Base-by-base conservation (phyloP, 2,888 invertebrate species). In the Entomobrya multifasciata region DNA sequence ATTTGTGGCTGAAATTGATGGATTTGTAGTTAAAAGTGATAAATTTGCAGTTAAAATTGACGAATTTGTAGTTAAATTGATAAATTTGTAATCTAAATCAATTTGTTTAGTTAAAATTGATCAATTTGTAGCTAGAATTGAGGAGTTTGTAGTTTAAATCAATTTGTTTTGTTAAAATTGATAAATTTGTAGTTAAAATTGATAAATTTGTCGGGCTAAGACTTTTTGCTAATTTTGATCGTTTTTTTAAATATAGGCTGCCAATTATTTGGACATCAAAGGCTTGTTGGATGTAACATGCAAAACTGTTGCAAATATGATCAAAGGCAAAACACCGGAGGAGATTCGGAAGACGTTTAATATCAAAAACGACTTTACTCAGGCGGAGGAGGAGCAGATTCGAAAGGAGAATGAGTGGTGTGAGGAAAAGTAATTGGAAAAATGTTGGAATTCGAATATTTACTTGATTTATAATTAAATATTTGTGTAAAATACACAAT, bases 261-360 rank as follows among this genome's bases (percentile, higher is more conserved):
- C 99, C 8, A 99, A 99, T 93, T 99, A 99, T 92, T 94, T 99
- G 92, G 98, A 99, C 92, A 99, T 99, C 90, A 97, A 97, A 92
- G 97, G 98, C 0, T 94, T 99, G 84, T 93, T 99, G 91, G 99
- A 99, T 93, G 99, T 99, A 0, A 98, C 99, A 0, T 99, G 99
- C 93, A 99, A 99, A 93, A 98, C 98, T 0, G 98, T 98, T 67
- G 98, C 98, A 5, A 98, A 98, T 92, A 98, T 98, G 98, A 98
- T 98, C 91, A 98, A 98, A 92, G 98, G 98, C 15, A 98, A 98
- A 92, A 97, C 98, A n/a, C 98, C 98, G 0, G 98, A 98, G 92
- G 98, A 98, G 92, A 98, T 98, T 88, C 95, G 99, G 13, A 98
- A 98, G 92, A 98, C 98, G 0, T 99, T 99, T 92, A 98, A 98